A percentile compares a stretch with the other conserved stretches of the same genome.
Conservation (phyloP, 2,888 invertebrate genomes). For the Drosophila neotestacea region DNA sequence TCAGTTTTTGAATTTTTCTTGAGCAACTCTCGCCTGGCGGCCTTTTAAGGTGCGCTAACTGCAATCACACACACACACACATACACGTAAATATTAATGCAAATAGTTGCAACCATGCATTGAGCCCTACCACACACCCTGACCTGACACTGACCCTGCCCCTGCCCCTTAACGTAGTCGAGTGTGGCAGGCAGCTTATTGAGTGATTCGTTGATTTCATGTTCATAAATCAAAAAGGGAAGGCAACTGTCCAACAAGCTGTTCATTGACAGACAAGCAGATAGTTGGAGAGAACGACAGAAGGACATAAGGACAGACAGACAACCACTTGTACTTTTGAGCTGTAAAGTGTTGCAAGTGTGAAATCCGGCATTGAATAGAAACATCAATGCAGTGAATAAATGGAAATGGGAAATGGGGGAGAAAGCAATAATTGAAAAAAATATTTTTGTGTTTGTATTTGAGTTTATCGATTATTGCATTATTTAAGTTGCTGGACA, state of each 20-base stretch:
- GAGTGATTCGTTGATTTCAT: slow-evolving; percentile 60
- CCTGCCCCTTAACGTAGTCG: neutral
- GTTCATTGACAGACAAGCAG: slow-evolving; percentile 15
- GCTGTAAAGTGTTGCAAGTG: slow-evolving; percentile 4
- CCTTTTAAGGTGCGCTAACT: slow-evolving; percentile 64
- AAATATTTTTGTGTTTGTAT: neutral
- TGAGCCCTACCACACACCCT: slow-evolving; percentile 25
- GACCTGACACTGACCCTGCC: slow-evolving; percentile 26
- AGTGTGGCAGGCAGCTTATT: slow-evolving; percentile 54
- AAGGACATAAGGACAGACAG: neutral
- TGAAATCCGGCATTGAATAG: slow-evolving; percentile 6
- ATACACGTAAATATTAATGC: slow-evolving; percentile 39
- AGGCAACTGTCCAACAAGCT: slow-evolving; percentile 38
- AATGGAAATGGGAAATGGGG: slow-evolving; percentile 3
- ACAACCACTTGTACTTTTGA: slow-evolving; percentile 7
- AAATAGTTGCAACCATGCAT: slow-evolving; percentile 47
- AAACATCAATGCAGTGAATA: slow-evolving; percentile 1
- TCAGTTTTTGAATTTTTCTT: neutral
- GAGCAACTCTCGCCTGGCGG: slow-evolving; percentile 22
- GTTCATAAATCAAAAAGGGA: slow-evolving; percentile 65
- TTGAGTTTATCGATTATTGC: too few species aligned
- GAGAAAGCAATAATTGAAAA: slow-evolving; percentile 27
- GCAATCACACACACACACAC: slow-evolving; percentile 29
- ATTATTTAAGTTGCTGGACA: too few species aligned
- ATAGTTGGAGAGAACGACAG: slow-evolving; percentile 1